A percentile compares a stretch with the other conserved stretches of the same genome.
These are phyloP conservation scores for Telmatherina bonti DNA, from an alignment of 2,797 vertebrate species.

Conservation along the genomic window DNA sequence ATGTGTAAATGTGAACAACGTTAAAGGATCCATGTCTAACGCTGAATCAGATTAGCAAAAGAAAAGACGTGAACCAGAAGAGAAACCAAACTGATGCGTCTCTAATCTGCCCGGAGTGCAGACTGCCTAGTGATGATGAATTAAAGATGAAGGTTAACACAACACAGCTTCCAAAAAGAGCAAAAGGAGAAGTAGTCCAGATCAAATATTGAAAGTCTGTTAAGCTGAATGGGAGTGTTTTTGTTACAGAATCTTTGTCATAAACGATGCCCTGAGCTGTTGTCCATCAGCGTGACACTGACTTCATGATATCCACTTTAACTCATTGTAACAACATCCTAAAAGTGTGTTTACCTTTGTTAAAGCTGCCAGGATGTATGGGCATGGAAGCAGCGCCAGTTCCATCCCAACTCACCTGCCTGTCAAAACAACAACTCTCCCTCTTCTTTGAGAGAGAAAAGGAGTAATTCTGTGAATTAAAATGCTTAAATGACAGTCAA, in stretches of 20 bases:
- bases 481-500: conserved; percentile 89
- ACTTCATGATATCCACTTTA: conserved; percentile 21
- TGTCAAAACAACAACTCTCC: conserved; percentile 78
- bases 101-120: conserved; percentile 65
- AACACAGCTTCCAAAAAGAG: conserved; percentile 82
- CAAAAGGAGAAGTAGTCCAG: not conserved
- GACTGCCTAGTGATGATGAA: conserved; percentile 86
- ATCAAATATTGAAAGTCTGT: conserved; percentile 9
- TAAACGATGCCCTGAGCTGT: conserved; percentile 2
- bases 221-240: conserved; percentile 1
- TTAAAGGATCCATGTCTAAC: conserved; percentile 36
- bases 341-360: conserved; percentile 57
- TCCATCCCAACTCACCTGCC: conserved; percentile 64
- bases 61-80: conserved; percentile 45
- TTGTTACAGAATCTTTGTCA: conserved; percentile 4
- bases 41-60: conserved; percentile 21
- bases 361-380: conserved; percentile 47
- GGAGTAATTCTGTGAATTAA: conserved; percentile 81
- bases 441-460: conserved; percentile 66
- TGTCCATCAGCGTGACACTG: conserved; percentile 22
- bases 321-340: conserved; percentile 28
- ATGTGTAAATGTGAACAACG: not conserved
- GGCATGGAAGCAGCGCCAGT: conserved; percentile 39
- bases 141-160: conserved; percentile 94
- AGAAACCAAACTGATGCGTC: conserved; percentile 45